Conservation (phyloP, 2,888 invertebrate genomes). For the Pterobdella sp. region DNA sequence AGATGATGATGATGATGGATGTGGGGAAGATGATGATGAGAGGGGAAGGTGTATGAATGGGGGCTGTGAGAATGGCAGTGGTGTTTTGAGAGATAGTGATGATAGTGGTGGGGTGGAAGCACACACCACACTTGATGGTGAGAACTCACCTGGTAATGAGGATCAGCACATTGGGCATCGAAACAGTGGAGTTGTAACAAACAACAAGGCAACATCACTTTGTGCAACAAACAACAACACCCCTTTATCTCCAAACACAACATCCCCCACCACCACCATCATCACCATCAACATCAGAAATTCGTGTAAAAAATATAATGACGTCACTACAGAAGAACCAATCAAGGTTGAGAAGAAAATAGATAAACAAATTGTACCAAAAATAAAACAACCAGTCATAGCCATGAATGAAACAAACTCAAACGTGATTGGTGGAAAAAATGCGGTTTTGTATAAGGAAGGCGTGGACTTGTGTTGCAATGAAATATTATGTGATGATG, state of each 20-base stretch:
- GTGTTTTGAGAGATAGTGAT: not conserved
- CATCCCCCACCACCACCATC: not conserved
- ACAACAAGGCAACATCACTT: not conserved
- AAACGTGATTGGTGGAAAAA: not conserved
- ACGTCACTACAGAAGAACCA: too few relatives aligned
- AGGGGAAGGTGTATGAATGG: not conserved
- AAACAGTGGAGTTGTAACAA: not conserved
- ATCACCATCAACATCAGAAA: too few relatives aligned
- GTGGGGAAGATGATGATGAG: not conserved
- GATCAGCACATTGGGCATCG: too few relatives aligned
- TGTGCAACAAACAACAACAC: not conserved
- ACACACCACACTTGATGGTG: too few relatives aligned
- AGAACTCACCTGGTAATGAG: too few relatives aligned
- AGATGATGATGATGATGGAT: not conserved
- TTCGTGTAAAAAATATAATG: too few relatives aligned
- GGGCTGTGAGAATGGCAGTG: not conserved
- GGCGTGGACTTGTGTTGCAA: too few relatives aligned
- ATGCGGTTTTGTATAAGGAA: too few relatives aligned
- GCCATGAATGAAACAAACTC: not conserved
- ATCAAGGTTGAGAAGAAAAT: too few relatives aligned
- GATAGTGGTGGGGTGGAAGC: too few relatives aligned
- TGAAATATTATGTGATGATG: not conserved
- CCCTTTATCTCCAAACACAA: not conserved
- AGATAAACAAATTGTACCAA: too few relatives aligned
- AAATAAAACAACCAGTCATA: too few relatives aligned